Evolutionary conservation across 2,113 vertebrate genomes (phyloP).

Genomic region (Cryptotis parvus): DNA sequence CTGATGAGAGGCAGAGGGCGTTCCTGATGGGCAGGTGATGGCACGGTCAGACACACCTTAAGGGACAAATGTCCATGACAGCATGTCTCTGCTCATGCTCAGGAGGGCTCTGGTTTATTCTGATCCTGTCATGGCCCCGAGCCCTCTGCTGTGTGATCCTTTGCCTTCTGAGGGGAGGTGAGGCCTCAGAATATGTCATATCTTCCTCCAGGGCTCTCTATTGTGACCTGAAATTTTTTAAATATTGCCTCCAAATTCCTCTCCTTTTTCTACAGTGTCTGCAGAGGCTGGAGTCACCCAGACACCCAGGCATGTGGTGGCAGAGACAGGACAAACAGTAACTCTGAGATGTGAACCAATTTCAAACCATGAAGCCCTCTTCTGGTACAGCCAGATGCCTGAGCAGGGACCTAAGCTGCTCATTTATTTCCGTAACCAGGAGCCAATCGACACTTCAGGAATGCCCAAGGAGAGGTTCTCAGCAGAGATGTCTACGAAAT

Average conservation of each 20-base stretch:
- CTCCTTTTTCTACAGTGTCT: not conserved
- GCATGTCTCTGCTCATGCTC: not conserved
- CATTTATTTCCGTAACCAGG: not conserved
- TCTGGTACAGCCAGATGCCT: not conserved
- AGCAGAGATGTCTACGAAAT: not conserved
- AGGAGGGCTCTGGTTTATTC: accelerated
- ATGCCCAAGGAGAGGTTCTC: not conserved
- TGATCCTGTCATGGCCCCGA: not conserved
- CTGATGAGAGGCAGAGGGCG: not conserved
- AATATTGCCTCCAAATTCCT: not conserved
- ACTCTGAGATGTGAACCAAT: not conserved
- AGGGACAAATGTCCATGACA: not conserved
- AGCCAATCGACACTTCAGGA: not conserved
- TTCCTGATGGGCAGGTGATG: not conserved
- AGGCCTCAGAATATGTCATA: not conserved
- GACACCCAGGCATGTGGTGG: not conserved
- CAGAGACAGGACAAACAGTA: not conserved
- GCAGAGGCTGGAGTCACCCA: not conserved
- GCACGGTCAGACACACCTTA: not conserved
- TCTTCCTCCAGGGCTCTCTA: too few relatives aligned
- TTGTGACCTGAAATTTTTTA: too few relatives aligned
- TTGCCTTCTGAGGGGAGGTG: not conserved
- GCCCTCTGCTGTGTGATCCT: not conserved
- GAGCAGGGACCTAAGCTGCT: not conserved
- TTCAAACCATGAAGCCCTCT: not conserved